Conservation (phyloP, 2,888 invertebrate genomes). For the Ametastegia equiseti region DNA sequence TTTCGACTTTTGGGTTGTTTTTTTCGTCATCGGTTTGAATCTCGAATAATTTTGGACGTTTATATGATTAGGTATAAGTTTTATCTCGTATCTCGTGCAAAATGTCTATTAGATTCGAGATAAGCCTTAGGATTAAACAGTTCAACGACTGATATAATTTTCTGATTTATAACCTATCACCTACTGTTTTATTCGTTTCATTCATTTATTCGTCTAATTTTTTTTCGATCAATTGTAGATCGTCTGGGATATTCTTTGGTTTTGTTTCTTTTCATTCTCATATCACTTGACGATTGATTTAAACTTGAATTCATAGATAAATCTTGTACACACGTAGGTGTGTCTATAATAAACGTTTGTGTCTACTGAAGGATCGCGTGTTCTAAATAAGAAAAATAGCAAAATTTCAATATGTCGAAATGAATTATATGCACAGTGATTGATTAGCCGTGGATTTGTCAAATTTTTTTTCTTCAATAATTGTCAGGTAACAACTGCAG, state of each 20-base stretch:
- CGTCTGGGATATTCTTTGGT: background rate
- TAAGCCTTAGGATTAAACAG: background rate
- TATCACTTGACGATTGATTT: no score
- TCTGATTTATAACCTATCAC: background rate
- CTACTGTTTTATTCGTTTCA: background rate
- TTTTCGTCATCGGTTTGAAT: no score
- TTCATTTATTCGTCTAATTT: background rate
- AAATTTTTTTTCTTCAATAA: no score
- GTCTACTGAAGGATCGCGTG: no score
- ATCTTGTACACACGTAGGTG: no score
- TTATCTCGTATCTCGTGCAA: background rate
- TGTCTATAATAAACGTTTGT: no score
- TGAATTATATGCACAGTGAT: no score
- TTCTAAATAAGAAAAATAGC: no score
- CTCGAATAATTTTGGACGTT: background rate
- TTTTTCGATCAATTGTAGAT: background rate
- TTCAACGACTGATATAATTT: background rate
- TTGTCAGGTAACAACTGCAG: no score
- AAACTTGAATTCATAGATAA: no score
- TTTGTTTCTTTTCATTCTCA: background rate
- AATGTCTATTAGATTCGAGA: background rate
- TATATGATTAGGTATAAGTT: background rate
- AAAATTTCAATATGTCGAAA: no score
- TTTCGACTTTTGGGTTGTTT: background rate
- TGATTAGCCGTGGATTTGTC: no score